Base-by-base conservation (phyloP, 2,888 invertebrate genomes). In the Linnaemya tessellans region DNA sequence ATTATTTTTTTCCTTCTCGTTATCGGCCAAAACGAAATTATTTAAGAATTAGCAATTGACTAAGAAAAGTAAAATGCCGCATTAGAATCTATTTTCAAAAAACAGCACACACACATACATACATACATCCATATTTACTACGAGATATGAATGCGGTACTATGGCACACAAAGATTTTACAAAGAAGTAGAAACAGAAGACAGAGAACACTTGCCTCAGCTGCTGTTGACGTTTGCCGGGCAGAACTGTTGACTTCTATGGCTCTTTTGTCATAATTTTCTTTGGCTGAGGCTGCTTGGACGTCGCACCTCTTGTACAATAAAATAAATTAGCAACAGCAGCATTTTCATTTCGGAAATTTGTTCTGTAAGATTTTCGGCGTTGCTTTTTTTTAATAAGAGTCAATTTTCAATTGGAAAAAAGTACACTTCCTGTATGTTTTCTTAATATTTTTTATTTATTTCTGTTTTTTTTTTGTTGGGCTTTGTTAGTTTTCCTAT, bases 71-170 rank as follows among this genome's bases (percentile, higher is more conserved):
- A 80, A 85, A 87, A 78, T 78, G 49, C 83, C 77, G 83, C 85
- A 84, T 77, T 68, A 68, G 49, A 65, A 58, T 49, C 41, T 70
- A 7, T 46, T 62, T 46, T 35, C 25, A 73, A 56, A 73, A 35
- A 77, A n/a, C n/a, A n/a, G n/a, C n/a, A 54, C 18, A 51, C 18
- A 46, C 46, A 15, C 4, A 15, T 5, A n/a, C n/a, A 46, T 30
- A 49, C 49, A 18, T 3, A 18, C 49, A 49, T 20, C 70, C 56
- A 65, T 54, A 65, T 71, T 58, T 60, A 51, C 46, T 64, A 46
- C 18, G 8, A 78, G 85, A 87, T 86, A 87, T 75, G 70, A 86
- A 75, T 87, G 87, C 87, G 79, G 87, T 75, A 86, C 43, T 41
- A 15, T 68, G 43, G 46, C 38, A 25, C 15, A 46, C n/a, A 70